These are phyloP conservation scores for Dinomys branickii DNA, from an alignment of 2,113 vertebrate genomes.

Conservation along the genomic window DNA sequence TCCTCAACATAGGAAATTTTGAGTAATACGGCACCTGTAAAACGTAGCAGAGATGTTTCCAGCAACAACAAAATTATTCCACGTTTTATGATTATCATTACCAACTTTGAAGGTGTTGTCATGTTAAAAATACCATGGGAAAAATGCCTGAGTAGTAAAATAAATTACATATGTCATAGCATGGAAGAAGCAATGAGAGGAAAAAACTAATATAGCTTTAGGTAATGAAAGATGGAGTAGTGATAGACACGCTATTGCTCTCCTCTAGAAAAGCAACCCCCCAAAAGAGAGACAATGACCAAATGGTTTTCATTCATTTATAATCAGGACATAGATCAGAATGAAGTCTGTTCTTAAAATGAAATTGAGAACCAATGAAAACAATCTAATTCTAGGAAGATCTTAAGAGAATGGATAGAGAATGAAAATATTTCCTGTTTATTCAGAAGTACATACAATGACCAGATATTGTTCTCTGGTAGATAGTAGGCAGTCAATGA, in stretches of 20 bases:
- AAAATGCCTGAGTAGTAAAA: background rate
- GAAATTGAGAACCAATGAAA: background rate
- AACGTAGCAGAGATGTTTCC: background rate
- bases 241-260: background rate
- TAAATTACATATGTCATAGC: background rate
- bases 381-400: background rate
- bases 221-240: background rate
- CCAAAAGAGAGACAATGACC: background rate
- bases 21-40: conserved; percentile 15
- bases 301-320: background rate
- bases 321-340: background rate
- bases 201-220: background rate
- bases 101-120: background rate
- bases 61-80: conserved; percentile 29
- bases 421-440: background rate
- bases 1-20: conserved; percentile 51
- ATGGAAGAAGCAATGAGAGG: background rate
- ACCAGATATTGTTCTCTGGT: background rate
- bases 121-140: background rate
- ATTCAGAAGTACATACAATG: background rate
- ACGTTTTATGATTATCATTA: conserved; percentile 14
- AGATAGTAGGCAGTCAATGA: background rate
- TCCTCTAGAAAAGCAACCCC: background rate
- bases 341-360: background rate
- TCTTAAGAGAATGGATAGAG: background rate